Base-by-base conservation (phyloP, 1,140 invertebrate species). In the Luehdorfia chinensis region DNA sequence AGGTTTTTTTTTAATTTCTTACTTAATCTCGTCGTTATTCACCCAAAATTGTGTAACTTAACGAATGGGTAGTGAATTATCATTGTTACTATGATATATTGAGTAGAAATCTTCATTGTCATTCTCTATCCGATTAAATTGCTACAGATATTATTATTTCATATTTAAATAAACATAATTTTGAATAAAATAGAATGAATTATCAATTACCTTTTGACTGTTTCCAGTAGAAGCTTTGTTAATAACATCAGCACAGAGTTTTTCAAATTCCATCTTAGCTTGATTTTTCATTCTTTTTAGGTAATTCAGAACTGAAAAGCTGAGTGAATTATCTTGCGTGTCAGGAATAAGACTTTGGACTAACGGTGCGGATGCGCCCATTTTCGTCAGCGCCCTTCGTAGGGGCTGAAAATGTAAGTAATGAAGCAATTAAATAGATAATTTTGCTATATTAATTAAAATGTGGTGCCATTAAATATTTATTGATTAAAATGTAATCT, bases 261-360 rank as follows among this genome's bases (percentile, higher is more conserved):
- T 92, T 73, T 99, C 97, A 83, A 97, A 98, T 77, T 99, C 97
- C 37, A 94, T 90, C 87, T 98, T 98, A 8, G 97, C 97, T 84
- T 96, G 93, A 79, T 97, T 97, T 88, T 99, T 99, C 50, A 98
- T 88, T 73, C 96, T 92, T 84, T 98, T 99, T 55, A 99, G 87
- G 75, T 98, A 97, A 80, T 96, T 98, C 49, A 97, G 90, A 4
- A 99, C 96, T 47, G 93, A 95, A 74, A 96, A 98, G 60, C 95
- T 97, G 19, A 99, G 88, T 54, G 94, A 95, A 76, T 95, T 97
- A 64, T 99, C 97, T 81, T 96, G 92, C 50, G 92, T 95, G 63
- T 98, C 97, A 0, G 97, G 96, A 37, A 99, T 92, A 30, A 98
- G 87, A 34, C 91, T 93, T 66, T 94, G 92, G 12, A 95, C 90